Base-by-base conservation (phyloP, 2,888 invertebrate species). In the Rhagium mordax region DNA sequence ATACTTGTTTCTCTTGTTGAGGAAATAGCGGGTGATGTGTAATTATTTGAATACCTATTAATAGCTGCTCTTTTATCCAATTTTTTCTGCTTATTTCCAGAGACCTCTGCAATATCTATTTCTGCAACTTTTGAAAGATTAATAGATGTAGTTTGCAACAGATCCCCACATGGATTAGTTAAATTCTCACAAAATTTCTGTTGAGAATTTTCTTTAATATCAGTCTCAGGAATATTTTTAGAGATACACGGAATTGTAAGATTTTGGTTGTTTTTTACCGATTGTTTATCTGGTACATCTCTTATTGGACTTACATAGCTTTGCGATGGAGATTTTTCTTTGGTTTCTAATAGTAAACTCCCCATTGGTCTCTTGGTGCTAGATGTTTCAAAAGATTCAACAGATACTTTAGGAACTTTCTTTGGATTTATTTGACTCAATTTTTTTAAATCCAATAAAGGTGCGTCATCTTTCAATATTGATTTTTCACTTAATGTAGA, bases 21-120 rank as follows among this genome's bases (percentile, higher is more conserved):
- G 3, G 18, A 47, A 20, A 5, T n/a, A 21, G 33, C 3, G 13
- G 13, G 1, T 13, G 61, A 13, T 20, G 21, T 33, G 33, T 24
- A 8, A 15, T 21, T 66, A 15, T 15, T 33, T 13, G 27, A 20
- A 67, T 67, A 57, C 24, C 18, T 67, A 47, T 47, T 67, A 13
- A 24, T 57, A 6, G 55, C 57, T 13, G 16, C 8, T n/a, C 67
- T 29, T 33, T 65, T 67, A 10, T n/a, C n/a, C 15, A 47, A 41
- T 8, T 67, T 33, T 33, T 33, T 33, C 8, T 33, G 29, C 7
- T 7, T 1, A 33, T 7, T 33, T 8, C 8, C 29, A 33, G 29
- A 33, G 29, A 8, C 8, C 29, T 33, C 8, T 1, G 29, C 8
- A 33, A 33, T 6, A 33, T 33, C 29, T 6, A 8, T 33, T n/a